These are phyloP conservation scores for Serrognathus titanus DNA, from an alignment of 2,888 invertebrate species.

Conservation along the genomic window DNA sequence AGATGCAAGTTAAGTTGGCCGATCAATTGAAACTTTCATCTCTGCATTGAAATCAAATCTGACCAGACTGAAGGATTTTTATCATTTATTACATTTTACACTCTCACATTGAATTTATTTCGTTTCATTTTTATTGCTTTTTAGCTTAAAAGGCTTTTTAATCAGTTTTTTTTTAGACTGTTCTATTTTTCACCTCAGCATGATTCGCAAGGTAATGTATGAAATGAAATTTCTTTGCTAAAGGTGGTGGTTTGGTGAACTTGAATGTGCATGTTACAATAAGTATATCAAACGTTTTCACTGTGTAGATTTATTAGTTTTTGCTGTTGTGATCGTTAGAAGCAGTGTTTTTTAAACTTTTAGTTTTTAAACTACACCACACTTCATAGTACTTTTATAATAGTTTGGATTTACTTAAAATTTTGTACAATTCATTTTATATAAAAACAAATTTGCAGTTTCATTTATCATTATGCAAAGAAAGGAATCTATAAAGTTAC, in stretches of 20 bases:
- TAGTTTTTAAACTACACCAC: too few relatives aligned
- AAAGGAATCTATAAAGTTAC: too few relatives aligned
- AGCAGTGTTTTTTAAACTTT: background rate
- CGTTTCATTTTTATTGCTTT: conserved; percentile 6
- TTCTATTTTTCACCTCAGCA: conserved; percentile 12
- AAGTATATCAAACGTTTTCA: background rate
- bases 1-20: conserved; percentile 3
- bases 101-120: background rate
- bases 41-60: conserved; percentile 32
- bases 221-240: background rate
- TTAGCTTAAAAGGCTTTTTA: conserved; percentile 14
- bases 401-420: too few relatives aligned
- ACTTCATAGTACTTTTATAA: too few relatives aligned
- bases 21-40: conserved; percentile 13
- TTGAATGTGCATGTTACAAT: background rate
- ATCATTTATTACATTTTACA: conserved; percentile 4
- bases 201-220: conserved; percentile 14
- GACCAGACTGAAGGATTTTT: conserved; percentile 28
- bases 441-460: too few relatives aligned
- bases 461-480: too few relatives aligned
- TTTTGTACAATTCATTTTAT: too few relatives aligned
- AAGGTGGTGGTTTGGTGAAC: conserved; percentile 6
- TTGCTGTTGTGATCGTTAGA: background rate
- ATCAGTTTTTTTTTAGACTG: conserved; percentile 8
- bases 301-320: too few relatives aligned